Evolutionary conservation across 2,113 vertebrate genomes (phyloP).

Genomic region (Tor tambroides): DNA sequence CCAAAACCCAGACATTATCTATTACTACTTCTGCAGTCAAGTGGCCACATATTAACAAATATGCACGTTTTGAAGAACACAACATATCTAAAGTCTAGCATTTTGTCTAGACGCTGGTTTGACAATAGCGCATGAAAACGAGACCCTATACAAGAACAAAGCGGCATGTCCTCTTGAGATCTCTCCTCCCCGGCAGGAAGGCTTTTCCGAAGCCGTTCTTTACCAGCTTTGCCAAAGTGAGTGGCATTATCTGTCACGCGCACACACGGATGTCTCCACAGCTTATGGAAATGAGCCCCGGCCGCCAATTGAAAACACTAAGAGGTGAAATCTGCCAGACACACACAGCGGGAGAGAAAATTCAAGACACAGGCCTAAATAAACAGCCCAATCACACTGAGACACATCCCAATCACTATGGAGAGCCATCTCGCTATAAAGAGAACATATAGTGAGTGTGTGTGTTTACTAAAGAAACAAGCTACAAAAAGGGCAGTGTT

Average conservation of each 20-base stretch:
- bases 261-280: conserved; percentile 50
- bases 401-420: not conserved
- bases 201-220: not conserved
- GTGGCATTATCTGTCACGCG: conserved; percentile 18
- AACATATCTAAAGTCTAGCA: too few species aligned
- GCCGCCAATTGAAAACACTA: conserved; percentile 43
- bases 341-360: conserved; percentile 40
- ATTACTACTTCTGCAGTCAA: not conserved
- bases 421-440: not conserved
- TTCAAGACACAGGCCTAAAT: conserved; percentile 45
- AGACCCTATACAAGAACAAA: not conserved
- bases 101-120: not conserved
- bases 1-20: not conserved
- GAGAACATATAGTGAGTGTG: not conserved
- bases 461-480: not conserved
- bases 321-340: conserved; percentile 57
- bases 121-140: not conserved
- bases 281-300: conserved; percentile 57
- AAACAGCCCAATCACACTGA: conserved; percentile 11
- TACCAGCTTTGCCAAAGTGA: conserved; percentile 24
- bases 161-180: not conserved
- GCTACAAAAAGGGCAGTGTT: not conserved
- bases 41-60: not conserved
- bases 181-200: not conserved
- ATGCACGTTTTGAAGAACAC: not conserved